phyloP scores from a whole-genome alignment of 1,140 invertebrate species.

The Papilio polyxenes region DNA sequence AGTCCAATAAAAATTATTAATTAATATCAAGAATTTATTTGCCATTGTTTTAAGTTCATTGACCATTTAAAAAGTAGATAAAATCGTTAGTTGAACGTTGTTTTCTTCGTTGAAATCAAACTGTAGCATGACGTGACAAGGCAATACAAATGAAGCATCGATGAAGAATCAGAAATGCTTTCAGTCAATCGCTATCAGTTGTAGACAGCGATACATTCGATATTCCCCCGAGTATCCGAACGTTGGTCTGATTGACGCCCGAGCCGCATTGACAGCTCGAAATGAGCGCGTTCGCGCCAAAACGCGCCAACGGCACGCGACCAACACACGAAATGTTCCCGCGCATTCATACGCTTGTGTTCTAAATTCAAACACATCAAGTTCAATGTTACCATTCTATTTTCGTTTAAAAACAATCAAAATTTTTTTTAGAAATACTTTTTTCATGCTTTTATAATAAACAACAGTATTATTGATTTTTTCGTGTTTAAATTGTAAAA shows the following conservation, averaged over 20 bases:
- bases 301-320: slow-evolving; percentile 27
- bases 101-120: neutral
- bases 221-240: slow-evolving; percentile 16
- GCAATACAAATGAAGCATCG: neutral
- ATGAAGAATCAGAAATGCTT: neutral
- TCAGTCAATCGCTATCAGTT: slow-evolving; percentile 28
- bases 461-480: neutral
- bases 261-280: slow-evolving; percentile 33
- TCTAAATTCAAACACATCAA: slow-evolving; percentile 34
- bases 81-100: too few relatives aligned
- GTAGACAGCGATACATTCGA: slow-evolving; percentile 22
- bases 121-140: neutral
- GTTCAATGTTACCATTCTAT: slow-evolving; percentile 28
- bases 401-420: neutral
- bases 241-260: slow-evolving; percentile 11
- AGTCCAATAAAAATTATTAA: too few relatives aligned
- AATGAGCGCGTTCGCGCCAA: slow-evolving; percentile 31
- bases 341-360: slow-evolving; percentile 4
- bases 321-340: slow-evolving; percentile 22
- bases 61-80: too few relatives aligned
- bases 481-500: slow-evolving; percentile 13
- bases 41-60: too few relatives aligned
- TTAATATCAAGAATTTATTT: too few relatives aligned
- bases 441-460: neutral
- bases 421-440: neutral